Percentiles rank a stretch among this genome's conserved stretches.
These are phyloP conservation scores for Camelus bactrianus DNA, from an alignment of 2,113 vertebrate genomes.

Conservation along the genomic window DNA sequence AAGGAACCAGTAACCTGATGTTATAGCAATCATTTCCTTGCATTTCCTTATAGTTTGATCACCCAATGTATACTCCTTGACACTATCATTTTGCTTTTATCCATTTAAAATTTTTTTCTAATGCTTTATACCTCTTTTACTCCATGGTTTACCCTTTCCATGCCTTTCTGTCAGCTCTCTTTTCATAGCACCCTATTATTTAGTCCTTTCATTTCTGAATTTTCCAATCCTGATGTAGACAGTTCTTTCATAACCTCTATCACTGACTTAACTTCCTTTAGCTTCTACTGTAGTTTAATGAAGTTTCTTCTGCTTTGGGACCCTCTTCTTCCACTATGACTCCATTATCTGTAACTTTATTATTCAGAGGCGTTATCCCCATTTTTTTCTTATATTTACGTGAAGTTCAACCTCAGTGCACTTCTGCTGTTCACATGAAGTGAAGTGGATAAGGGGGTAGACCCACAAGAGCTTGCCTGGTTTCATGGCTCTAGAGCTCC, in stretches of 20 bases:
- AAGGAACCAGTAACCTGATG: not conserved
- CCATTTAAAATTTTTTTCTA: not conserved
- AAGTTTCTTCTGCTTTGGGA: not conserved
- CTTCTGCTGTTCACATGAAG: slow-evolving; percentile 13
- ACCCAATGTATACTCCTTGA: not conserved
- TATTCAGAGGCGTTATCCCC: not conserved
- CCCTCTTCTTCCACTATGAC: not conserved
- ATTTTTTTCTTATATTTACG: slow-evolving; percentile 22
- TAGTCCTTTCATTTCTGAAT: slow-evolving; percentile 21
- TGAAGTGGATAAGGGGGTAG: not conserved
- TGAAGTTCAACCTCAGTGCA: slow-evolving; percentile 12
- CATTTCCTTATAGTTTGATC: slow-evolving; percentile 3
- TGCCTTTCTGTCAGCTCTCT: slow-evolving; percentile 13
- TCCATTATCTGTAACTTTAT: slow-evolving; percentile 13
- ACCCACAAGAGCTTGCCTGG: not conserved
- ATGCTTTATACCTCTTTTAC: not conserved
- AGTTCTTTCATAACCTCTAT: slow-evolving; percentile 37
- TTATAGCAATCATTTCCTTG: not conserved
- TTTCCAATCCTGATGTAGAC: not conserved
- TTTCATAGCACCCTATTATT: not conserved
- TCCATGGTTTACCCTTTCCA: not conserved
- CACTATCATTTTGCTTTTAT: not conserved
- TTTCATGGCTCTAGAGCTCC: slow-evolving; percentile 43
- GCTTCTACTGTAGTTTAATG: not conserved
- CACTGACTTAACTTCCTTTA: slow-evolving; percentile 39